Evolutionary conservation across 2,113 vertebrate species (phyloP).

Genomic region (Lampris incognitus): DNA sequence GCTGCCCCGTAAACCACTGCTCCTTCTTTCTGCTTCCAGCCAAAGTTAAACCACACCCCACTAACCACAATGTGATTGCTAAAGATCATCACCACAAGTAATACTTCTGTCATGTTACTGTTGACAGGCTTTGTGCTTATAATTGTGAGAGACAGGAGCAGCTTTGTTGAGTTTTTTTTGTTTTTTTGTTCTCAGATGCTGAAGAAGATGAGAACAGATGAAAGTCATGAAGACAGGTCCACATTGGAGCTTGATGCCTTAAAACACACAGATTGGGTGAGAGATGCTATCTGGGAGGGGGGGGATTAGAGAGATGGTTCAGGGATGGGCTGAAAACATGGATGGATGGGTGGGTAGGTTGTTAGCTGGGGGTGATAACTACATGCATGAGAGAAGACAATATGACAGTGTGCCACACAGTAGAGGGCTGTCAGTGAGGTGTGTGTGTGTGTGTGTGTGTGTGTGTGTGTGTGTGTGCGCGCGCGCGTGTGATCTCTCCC

Average conservation of each 20-base stretch:
- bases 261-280: constrained; percentile 94
- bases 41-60: too few relatives aligned
- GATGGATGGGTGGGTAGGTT: neutral
- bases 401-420: neutral
- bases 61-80: too few relatives aligned
- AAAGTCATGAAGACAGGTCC: constrained; percentile 76
- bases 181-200: constrained; percentile 84
- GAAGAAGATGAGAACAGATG: constrained; percentile 88
- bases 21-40: too few relatives aligned
- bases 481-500: constrained; percentile 17
- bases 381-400: constrained; percentile 5
- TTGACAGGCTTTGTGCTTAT: neutral
- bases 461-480: constrained; percentile 16
- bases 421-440: constrained; percentile 1
- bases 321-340: neutral
- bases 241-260: constrained; percentile 86
- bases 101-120: neutral
- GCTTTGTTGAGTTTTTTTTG: neutral
- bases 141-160: too few relatives aligned
- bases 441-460: constrained; percentile 13
- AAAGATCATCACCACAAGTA: too few relatives aligned
- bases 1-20: too few relatives aligned
- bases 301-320: neutral
- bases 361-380: neutral
- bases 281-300: neutral